Base-by-base conservation (phyloP, 35 echinoderm and acorn worm species). In the Strongylocentrotus purpuratus region DNA sequence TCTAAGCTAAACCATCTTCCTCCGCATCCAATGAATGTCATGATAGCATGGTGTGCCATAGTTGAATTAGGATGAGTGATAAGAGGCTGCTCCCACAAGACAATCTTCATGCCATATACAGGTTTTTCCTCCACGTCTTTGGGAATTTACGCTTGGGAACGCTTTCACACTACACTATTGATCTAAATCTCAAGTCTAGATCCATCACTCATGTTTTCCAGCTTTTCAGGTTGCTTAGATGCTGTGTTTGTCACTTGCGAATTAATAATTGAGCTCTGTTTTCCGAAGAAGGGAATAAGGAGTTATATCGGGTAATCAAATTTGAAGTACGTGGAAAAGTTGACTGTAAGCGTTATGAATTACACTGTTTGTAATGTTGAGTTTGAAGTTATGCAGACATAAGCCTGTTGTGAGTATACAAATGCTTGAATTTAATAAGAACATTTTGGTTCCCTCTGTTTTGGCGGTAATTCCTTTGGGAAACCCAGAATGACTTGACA, bases 171-270 rank as follows among this genome's bases (percentile, higher is more conserved):
- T 78, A 28, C 18, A 78, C 65, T 28, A 78, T 78, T 78, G 65
- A 78, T 78, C 65, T 78, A 78, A 78, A 78, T 78, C 65, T 78
- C 65, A 22, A 78, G 52, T 59, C 52, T 78, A 78, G 65, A 78
- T 78, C 65, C 65, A 78, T 78, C 65, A 78, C 20, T 78, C 65
- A 78, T 18, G 65, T 78, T 78, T 78, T 18, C 65, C 20, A 17
- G 22, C 28, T 78, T 22, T n/a, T n/a, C 65, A 78, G 28, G 65
- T 78, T 78, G 65, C 22, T 15, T 78, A 78, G 65, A 78, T 18
- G 28, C 65, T 78, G 65, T 78, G 2, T n/a, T 78, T 78, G 65
- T 78, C 65, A 78, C 65, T 78, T n/a, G 65, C 65, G 65, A 78
- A 78, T 78, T 78, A 78, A 78, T 78, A 78, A 78, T 78, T 78